Evolutionary conservation across 2,888 invertebrate genomes (phyloP).

Genomic region (Podabrus alpinus): DNA sequence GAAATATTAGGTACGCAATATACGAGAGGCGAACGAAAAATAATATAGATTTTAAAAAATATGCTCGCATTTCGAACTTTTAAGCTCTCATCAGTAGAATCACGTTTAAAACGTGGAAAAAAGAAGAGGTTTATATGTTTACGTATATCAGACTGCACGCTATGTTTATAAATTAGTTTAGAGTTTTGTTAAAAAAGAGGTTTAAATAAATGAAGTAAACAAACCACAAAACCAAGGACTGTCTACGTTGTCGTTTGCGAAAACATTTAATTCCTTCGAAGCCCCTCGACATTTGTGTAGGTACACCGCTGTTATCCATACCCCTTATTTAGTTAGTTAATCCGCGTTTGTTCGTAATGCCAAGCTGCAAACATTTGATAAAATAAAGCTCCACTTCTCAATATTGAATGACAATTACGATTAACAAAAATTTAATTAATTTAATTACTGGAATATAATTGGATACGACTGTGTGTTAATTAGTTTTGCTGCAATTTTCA

Average conservation of each 20-base stretch:
- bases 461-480: background rate
- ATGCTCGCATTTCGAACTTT: background rate
- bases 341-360: slow-evolving; percentile 21
- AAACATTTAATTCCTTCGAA: slow-evolving; percentile 19
- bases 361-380: slow-evolving; percentile 25
- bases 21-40: background rate
- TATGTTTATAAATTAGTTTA: background rate
- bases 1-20: background rate
- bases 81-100: background rate
- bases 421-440: slow-evolving; percentile 6
- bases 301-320: slow-evolving; percentile 19
- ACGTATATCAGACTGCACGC: background rate
- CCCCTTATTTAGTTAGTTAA: slow-evolving; percentile 22
- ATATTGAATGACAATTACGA: slow-evolving; percentile 17
- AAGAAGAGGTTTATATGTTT: background rate
- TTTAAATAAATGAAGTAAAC: slow-evolving; percentile 15
- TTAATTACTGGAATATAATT: background rate
- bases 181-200: slow-evolving; percentile 7
- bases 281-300: slow-evolving; percentile 11
- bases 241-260: slow-evolving; percentile 16
- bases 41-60: background rate
- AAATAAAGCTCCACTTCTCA: slow-evolving; percentile 19
- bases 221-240: slow-evolving; percentile 10
- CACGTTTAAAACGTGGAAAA: background rate
- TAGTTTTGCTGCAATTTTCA: background rate